Evolutionary conservation across 2,888 invertebrate genomes (phyloP).

Genomic region (Escarpia spicata): DNA sequence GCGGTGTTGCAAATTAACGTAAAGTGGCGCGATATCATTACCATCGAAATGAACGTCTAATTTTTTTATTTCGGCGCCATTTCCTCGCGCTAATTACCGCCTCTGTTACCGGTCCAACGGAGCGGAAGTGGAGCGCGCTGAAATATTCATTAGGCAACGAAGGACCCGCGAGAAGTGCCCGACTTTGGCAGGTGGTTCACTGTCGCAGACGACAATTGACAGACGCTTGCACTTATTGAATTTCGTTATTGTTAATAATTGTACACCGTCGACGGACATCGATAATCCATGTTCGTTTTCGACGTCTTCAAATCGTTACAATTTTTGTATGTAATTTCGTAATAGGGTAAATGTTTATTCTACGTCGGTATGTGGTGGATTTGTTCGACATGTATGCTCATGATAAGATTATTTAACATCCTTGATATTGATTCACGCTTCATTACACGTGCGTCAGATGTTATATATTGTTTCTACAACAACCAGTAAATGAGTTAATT

Average conservation of each 20-base stretch:
- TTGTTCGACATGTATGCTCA: no score
- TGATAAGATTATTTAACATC: no score
- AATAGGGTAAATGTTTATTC: no score
- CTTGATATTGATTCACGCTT: no score
- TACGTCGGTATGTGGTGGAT: no score
- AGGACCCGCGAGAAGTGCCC: background rate
- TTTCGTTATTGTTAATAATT: background rate
- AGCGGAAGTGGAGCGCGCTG: background rate
- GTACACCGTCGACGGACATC: background rate
- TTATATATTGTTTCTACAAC: no score
- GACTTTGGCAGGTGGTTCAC: background rate
- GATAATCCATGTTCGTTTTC: background rate
- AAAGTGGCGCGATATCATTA: conserved; percentile 16
- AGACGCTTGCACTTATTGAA: background rate
- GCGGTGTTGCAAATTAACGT: background rate
- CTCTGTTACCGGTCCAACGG: background rate
- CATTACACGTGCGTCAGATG: no score
- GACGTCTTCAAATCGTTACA: no score
- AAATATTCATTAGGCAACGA: conserved; percentile 3
- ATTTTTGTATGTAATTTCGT: no score
- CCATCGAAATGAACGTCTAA: background rate
- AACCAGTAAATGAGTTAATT: no score
- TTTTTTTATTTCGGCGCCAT: background rate
- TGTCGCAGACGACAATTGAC: background rate
- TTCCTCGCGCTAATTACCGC: conserved; percentile 1